Percentiles rank a stretch among this genome's conserved stretches.
phyloP scores from a whole-genome alignment of 2,113 vertebrate genomes.

The Spea multiplicata region DNA sequence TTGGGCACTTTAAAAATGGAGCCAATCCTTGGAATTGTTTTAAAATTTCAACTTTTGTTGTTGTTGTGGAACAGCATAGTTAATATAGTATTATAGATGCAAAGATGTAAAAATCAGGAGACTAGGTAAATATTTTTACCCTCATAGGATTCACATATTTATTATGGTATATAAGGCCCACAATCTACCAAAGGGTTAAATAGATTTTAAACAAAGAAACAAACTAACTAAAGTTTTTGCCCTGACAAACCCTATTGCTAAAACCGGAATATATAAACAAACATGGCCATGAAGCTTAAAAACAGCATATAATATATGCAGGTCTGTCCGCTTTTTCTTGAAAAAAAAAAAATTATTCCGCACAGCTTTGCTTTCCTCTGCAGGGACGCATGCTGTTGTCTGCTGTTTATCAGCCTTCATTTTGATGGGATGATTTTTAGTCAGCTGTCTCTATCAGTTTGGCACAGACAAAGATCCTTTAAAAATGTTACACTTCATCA shows the following conservation, averaged over 20 bases:
- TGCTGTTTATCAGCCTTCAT: conserved; percentile 73
- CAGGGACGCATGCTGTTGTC: conserved; percentile 64
- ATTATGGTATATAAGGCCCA: too few relatives aligned
- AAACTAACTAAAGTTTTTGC: not conserved
- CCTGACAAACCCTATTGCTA: not conserved
- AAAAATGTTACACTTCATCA: conserved; percentile 85
- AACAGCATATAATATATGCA: conserved; percentile 30
- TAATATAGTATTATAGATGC: too few relatives aligned
- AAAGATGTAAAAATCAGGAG: too few relatives aligned
- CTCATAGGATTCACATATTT: too few relatives aligned
- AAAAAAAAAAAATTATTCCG: conserved; percentile 22
- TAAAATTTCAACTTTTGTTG: too few relatives aligned
- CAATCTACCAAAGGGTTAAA: not conserved
- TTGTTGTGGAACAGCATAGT: too few relatives aligned
- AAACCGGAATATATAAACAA: not conserved
- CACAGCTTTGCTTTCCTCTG: conserved; percentile 56
- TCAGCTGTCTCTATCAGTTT: conserved; percentile 78
- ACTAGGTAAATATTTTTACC: too few relatives aligned
- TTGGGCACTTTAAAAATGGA: too few relatives aligned
- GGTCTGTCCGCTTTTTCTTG: conserved; percentile 19
- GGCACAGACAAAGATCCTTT: conserved; percentile 77
- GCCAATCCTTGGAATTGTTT: too few relatives aligned
- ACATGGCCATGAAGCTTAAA: not conserved
- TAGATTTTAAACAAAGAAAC: not conserved
- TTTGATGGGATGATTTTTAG: conserved; percentile 76